These are phyloP conservation scores for Monomorium pharaonis DNA, from an alignment of 1,140 invertebrate genomes.

Conservation along the genomic window DNA sequence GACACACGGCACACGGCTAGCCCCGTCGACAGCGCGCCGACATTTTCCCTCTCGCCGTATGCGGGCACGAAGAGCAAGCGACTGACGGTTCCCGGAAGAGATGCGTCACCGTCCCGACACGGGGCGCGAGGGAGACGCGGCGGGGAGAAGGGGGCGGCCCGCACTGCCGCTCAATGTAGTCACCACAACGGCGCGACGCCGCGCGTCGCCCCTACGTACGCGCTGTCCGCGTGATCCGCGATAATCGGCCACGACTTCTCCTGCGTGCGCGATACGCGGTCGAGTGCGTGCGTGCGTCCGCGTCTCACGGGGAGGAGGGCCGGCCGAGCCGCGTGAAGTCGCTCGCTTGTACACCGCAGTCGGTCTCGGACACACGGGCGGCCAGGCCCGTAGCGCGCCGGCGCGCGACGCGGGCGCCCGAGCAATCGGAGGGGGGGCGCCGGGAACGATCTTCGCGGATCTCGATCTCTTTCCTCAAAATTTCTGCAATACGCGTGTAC, in stretches of 20 bases:
- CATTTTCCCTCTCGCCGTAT: slow-evolving; percentile 81
- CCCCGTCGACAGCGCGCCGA: slow-evolving; percentile 83
- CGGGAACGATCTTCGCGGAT: neutral
- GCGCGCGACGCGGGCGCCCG: no score
- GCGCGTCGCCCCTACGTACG: neutral
- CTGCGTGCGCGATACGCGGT: neutral
- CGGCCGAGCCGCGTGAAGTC: slow-evolving; percentile 23
- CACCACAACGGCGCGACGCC: neutral
- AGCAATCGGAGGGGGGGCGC: neutral
- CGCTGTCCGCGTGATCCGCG: neutral
- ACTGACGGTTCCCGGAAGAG: slow-evolving; percentile 76
- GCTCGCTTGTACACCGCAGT: slow-evolving; percentile 60
- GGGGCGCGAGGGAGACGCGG: slow-evolving; percentile 22
- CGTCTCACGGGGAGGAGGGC: neutral
- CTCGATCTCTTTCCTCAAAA: no score
- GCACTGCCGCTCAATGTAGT: neutral
- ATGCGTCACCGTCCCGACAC: slow-evolving; percentile 64
- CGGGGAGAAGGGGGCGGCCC: neutral
- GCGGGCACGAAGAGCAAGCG: slow-evolving; percentile 63
- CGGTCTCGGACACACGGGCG: slow-evolving; percentile 1
- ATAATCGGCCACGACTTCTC: neutral
- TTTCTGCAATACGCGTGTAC: neutral
- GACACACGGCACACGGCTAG: slow-evolving; percentile 80
- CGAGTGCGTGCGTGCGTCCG: neutral
- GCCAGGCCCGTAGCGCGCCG: slow-evolving; percentile 42